phyloP scores from a whole-genome alignment of 2,113 vertebrate species.

The Grus americana region DNA sequence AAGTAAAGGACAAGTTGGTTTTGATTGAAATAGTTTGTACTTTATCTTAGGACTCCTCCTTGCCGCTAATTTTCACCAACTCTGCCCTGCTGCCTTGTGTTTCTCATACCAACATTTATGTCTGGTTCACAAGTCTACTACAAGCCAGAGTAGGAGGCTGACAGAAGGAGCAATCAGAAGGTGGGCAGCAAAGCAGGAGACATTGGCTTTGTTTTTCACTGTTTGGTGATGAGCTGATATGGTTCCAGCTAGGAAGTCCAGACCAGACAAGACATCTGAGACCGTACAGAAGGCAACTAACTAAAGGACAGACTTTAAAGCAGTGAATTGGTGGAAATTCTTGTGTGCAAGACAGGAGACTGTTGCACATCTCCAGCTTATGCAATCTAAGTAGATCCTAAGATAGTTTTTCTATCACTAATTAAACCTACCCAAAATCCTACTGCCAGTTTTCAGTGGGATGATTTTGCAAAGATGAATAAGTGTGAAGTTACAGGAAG shows the following conservation, averaged over 20 bases:
- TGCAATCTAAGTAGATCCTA: not conserved
- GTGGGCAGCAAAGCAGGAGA: not conserved
- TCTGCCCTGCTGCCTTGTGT: not conserved
- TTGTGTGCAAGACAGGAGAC: not conserved
- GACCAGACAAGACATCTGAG: not conserved
- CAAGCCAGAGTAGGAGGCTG: not conserved
- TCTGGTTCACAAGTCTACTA: not conserved
- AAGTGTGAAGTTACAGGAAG: slow-evolving; percentile 54
- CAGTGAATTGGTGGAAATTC: not conserved
- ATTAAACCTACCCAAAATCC: slow-evolving; percentile 7
- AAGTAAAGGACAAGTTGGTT: not conserved
- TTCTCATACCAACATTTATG: not conserved
- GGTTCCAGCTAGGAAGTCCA: not conserved
- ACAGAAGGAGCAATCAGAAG: slow-evolving; percentile 2
- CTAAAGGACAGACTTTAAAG: not conserved
- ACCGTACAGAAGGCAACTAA: not conserved
- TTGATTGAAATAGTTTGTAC: not conserved
- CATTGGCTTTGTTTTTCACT: not conserved
- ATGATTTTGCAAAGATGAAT: slow-evolving; percentile 30
- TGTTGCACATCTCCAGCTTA: not conserved
- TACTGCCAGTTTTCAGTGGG: slow-evolving; percentile 21
- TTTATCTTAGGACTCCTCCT: not conserved
- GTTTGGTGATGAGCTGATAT: not conserved
- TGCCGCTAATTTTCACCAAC: not conserved
- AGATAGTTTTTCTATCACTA: not conserved